Evolutionary conservation across 2,797 vertebrate genomes (phyloP), one percentile per base, ranked within the genome.

Genomic region (Gephyroberyx darwinii): DNA sequence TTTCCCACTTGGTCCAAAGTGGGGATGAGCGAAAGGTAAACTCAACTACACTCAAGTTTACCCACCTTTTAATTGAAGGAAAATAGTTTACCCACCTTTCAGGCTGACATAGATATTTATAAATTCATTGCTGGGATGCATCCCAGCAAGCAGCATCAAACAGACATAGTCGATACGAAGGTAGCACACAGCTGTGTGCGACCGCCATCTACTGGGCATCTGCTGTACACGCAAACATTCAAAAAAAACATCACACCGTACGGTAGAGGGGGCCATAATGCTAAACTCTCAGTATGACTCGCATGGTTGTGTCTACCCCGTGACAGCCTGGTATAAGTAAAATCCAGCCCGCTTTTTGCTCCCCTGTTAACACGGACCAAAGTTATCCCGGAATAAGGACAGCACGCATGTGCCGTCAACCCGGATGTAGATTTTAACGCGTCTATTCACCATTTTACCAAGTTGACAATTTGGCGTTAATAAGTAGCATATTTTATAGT

Each of bases 361-460:
- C 70, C 65, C 55, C 62, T 47, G 82, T 86, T 95, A 94, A 84
- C 93, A 91, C 95, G 95, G 95, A 84, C 93, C 90, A 95, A 95
- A 95, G 90, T 94, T 95, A 93, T 96, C 96, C 95, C 95, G 94
- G 94, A 96, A 95, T 95, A 95, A 93, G 90, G 92, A 88, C 90
- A 94, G 93, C 95, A 95, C 93, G 95, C 95, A 95, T 95, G 94
- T 96, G 94, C 94, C 85, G 92, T 94, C 92, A 95, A 95, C 93
- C 95, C 95, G 95, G 94, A 95, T 96, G 95, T 95, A 93, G 94
- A 93, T 82, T 83, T 65, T 65, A 61, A 39, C 52, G 63, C 65
- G 77, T 87, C 68, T 81, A 43, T 77, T 69, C 76, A 77, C 81
- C 60, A 43, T 82, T 77, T 81, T 65, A 54, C 56, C 57, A 86